A percentile compares a stretch with the other conserved stretches of the same genome.
Evolutionary conservation across 2,113 vertebrate genomes (phyloP).

Genomic region (Daphoenositta chrysoptera): DNA sequence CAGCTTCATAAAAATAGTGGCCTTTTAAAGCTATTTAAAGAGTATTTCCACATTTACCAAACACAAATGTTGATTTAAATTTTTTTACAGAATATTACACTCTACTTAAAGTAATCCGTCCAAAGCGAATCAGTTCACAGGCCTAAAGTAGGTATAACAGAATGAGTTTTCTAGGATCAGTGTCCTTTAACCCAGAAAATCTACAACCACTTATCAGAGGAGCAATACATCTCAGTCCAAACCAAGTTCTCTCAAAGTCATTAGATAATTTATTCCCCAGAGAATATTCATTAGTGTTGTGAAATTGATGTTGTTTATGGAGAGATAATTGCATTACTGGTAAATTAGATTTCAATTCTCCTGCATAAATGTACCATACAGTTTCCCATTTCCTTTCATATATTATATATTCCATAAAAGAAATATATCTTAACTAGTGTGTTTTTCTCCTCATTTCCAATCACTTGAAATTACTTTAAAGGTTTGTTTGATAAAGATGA

Average conservation of each 20-base stretch:
- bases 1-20: not conserved
- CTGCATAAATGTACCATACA: constrained; percentile 28
- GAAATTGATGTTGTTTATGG: constrained; percentile 58
- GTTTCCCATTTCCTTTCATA: constrained; percentile 59
- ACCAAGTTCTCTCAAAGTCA: constrained; percentile 7
- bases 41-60: not conserved
- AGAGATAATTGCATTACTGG: constrained; percentile 53
- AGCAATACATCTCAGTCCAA: not conserved
- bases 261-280: constrained; percentile 8
- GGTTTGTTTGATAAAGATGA: not conserved
- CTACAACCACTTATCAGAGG: not conserved
- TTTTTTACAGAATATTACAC: not conserved
- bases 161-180: not conserved
- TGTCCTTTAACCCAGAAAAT: not conserved
- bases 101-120: not conserved
- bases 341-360: constrained; percentile 56
- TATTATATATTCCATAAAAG: constrained; percentile 40
- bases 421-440: constrained; percentile 29
- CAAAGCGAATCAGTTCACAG: not conserved
- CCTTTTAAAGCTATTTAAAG: not conserved
- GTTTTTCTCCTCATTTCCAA: not conserved
- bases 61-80: not conserved
- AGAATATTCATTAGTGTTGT: constrained; percentile 40
- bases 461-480: constrained; percentile 24
- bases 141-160: not conserved